Evolutionary conservation across 1,140 invertebrate genomes (phyloP).

Genomic region (Lepidurus arcticus): DNA sequence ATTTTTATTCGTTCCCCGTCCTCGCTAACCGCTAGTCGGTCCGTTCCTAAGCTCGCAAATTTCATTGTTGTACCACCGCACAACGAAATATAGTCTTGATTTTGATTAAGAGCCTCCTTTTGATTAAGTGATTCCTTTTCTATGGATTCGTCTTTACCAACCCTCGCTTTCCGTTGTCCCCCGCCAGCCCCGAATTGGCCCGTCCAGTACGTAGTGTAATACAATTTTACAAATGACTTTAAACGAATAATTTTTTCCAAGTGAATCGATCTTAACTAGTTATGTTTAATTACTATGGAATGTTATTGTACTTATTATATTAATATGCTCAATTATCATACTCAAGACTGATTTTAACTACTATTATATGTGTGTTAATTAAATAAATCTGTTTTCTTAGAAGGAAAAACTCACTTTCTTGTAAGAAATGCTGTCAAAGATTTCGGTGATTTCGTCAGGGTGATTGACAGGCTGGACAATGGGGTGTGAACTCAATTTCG

Average conservation of each 20-base stretch:
- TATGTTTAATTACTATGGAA: constrained; percentile 34
- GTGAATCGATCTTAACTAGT: constrained; percentile 31
- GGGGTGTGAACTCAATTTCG: constrained; percentile 76
- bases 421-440: constrained; percentile 90
- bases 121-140: too few species aligned
- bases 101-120: too few species aligned
- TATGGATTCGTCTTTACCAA: too few species aligned
- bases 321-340: constrained; percentile 2
- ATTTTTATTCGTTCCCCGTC: too few species aligned
- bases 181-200: too few species aligned
- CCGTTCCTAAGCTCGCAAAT: too few species aligned
- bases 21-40: too few species aligned
- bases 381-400: background rate
- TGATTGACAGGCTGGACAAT: constrained; percentile 75
- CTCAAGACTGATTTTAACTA: background rate
- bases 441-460: constrained; percentile 82
- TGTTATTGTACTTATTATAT: constrained; percentile 11
- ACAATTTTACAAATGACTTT: constrained; percentile 32
- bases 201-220: background rate
- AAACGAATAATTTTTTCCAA: too few species aligned
- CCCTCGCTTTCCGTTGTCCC: too few species aligned
- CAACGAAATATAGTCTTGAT: too few species aligned
- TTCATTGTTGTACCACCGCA: too few species aligned
- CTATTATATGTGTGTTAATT: background rate
- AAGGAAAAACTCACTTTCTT: constrained; percentile 64